Percentiles rank a stretch among this genome's conserved stretches.
Conservation (phyloP, 1,140 invertebrate species). For the Achatina immaculata region DNA sequence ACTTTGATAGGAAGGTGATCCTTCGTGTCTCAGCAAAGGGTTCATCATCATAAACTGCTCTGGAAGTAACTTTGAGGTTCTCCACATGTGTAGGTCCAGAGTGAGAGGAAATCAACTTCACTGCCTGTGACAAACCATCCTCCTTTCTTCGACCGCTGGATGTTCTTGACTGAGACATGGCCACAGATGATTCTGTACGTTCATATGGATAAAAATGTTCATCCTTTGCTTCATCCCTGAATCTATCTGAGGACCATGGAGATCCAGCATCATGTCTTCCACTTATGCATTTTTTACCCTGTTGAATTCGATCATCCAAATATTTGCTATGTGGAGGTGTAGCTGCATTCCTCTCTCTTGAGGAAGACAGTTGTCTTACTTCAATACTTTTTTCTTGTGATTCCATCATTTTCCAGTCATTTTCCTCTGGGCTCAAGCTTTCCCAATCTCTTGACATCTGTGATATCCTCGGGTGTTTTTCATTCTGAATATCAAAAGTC, state of each 20-base stretch:
- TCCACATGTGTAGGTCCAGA: slow-evolving; percentile 17
- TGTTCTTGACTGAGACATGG: neutral
- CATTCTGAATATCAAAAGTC: neutral
- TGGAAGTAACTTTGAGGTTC: slow-evolving; percentile 29
- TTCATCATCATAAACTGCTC: slow-evolving; percentile 6
- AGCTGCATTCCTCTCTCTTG: neutral
- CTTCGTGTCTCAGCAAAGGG: slow-evolving; percentile 15
- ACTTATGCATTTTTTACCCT: neutral
- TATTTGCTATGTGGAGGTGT: neutral
- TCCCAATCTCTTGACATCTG: neutral
- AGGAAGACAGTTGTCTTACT: neutral
- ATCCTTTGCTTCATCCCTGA: slow-evolving; percentile 28
- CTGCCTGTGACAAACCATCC: neutral
- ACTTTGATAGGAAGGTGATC: slow-evolving; percentile 3
- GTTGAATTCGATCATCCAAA: neutral
- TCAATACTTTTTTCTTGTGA: neutral
- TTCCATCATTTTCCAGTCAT: neutral
- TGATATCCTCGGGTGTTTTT: neutral
- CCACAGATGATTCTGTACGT: neutral
- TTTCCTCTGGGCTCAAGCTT: slow-evolving; percentile 6
- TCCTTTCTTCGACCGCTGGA: slow-evolving; percentile 9
- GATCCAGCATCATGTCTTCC: neutral
- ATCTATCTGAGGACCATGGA: slow-evolving; percentile 3
- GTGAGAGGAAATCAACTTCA: neutral
- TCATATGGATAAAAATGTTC: slow-evolving; percentile 34